Conservation (phyloP, 2,797 vertebrate species). For the Scyliorhinus canicula region DNA sequence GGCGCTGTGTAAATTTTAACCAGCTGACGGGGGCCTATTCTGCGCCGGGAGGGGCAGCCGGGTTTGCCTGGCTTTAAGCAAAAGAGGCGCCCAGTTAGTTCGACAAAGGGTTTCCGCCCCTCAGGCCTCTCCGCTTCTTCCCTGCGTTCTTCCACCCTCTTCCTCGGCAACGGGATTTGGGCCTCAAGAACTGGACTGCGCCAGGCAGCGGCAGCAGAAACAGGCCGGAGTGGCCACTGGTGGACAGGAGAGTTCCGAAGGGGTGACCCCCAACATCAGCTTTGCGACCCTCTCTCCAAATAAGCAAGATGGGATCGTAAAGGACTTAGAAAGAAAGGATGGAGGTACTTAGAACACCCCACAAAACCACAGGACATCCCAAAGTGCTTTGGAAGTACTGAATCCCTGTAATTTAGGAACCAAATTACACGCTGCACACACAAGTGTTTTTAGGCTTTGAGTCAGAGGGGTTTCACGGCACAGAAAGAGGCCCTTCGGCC, state of each 20-base stretch:
- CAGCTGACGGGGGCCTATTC: not conserved
- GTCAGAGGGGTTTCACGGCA: too few relatives aligned
- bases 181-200: not conserved
- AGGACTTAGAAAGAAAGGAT: not conserved
- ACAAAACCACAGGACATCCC: not conserved
- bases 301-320: not conserved
- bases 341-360: not conserved
- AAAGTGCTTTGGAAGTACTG: too few relatives aligned
- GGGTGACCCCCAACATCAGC: not conserved
- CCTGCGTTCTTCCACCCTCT: not conserved
- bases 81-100: not conserved
- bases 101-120: not conserved
- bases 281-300: not conserved
- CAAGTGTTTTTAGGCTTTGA: too few relatives aligned
- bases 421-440: too few relatives aligned
- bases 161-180: not conserved
- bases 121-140: not conserved
- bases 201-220: not conserved
- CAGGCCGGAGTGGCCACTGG: not conserved
- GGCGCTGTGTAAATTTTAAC: not conserved
- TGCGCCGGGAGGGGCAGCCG: not conserved
- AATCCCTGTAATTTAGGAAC: too few relatives aligned
- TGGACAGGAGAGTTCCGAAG: not conserved
- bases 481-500: too few relatives aligned
- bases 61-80: not conserved